Evolutionary conservation across 2,888 invertebrate genomes (phyloP).

Genomic region (Agapetus fuscipes): DNA sequence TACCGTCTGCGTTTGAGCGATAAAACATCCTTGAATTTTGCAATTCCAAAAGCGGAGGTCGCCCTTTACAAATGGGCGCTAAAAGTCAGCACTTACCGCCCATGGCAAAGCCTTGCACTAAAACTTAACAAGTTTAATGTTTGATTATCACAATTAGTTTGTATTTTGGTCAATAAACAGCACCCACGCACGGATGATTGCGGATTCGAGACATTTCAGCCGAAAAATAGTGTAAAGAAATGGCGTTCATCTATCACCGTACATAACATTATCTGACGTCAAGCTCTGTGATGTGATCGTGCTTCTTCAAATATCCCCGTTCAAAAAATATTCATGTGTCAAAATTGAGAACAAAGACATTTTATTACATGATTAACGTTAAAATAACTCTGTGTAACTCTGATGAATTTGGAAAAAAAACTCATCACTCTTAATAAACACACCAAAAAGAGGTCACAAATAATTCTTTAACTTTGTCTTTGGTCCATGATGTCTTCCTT

Average conservation of each 20-base stretch:
- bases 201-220: conserved; percentile 51
- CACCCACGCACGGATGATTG: conserved; percentile 48
- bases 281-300: too few relatives aligned
- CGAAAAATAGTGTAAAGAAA: conserved; percentile 47
- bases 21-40: conserved; percentile 47
- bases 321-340: too few relatives aligned
- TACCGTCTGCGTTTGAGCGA: conserved; percentile 50
- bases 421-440: too few relatives aligned
- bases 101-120: conserved; percentile 62
- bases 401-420: too few relatives aligned
- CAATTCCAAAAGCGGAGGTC: conserved; percentile 48
- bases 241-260: conserved; percentile 46
- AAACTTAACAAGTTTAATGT: conserved; percentile 45
- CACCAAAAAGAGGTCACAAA: too few relatives aligned
- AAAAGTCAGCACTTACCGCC: conserved; percentile 66
- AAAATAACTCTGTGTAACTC: too few relatives aligned
- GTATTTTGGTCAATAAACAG: conserved; percentile 46
- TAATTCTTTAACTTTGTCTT: too few relatives aligned
- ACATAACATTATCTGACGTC: conserved; percentile 34
- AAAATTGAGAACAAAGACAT: too few relatives aligned
- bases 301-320: too few relatives aligned
- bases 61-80: conserved; percentile 48
- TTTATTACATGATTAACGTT: too few relatives aligned
- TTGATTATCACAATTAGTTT: conserved; percentile 45
- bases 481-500: too few relatives aligned